Evolutionary conservation across 2,888 invertebrate species (phyloP).

Genomic region (Gymnosoma rotundatum): DNA sequence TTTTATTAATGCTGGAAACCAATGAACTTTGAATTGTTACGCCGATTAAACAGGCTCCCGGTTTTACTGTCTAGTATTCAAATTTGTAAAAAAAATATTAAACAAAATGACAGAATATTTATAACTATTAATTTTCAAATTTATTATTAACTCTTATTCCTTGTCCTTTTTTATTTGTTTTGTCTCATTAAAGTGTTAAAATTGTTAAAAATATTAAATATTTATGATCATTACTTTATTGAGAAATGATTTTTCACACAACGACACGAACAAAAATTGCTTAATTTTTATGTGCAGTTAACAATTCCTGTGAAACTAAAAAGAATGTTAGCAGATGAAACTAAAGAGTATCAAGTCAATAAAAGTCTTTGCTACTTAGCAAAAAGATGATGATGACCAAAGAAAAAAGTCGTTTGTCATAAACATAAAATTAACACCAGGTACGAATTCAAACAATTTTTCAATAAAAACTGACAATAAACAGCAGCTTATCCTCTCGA

Average conservation of each 20-base stretch:
- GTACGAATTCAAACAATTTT: slow-evolving; percentile 1
- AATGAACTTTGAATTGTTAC: too few relatives aligned
- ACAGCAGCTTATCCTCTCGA: slow-evolving; percentile 55
- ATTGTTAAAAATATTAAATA: slow-evolving; percentile 25
- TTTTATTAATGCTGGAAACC: too few relatives aligned
- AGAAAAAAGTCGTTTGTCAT: slow-evolving; percentile 8
- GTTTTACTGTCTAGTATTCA: too few relatives aligned
- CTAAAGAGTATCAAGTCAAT: slow-evolving; percentile 22
- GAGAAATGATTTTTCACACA: slow-evolving; percentile 10
- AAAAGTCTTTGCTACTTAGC: slow-evolving; percentile 8
- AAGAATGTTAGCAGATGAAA: neutral
- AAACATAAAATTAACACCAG: slow-evolving; percentile 30
- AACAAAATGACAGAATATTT: slow-evolving; percentile 1
- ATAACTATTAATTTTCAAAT: slow-evolving; percentile 16
- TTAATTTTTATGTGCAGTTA: slow-evolving; percentile 17
- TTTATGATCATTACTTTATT: slow-evolving; percentile 58
- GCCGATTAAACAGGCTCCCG: too few relatives aligned
- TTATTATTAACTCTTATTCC: slow-evolving; percentile 41
- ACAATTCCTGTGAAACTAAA: slow-evolving; percentile 23
- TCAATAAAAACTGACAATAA: slow-evolving; percentile 48
- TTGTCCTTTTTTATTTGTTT: neutral
- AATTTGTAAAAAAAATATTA: too few relatives aligned
- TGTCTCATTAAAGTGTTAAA: slow-evolving; percentile 34
- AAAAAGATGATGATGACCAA: neutral
- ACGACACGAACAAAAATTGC: neutral